These are phyloP conservation scores for Hippocampus barbouri DNA, from an alignment of 2,113 vertebrate species.

Conservation along the genomic window DNA sequence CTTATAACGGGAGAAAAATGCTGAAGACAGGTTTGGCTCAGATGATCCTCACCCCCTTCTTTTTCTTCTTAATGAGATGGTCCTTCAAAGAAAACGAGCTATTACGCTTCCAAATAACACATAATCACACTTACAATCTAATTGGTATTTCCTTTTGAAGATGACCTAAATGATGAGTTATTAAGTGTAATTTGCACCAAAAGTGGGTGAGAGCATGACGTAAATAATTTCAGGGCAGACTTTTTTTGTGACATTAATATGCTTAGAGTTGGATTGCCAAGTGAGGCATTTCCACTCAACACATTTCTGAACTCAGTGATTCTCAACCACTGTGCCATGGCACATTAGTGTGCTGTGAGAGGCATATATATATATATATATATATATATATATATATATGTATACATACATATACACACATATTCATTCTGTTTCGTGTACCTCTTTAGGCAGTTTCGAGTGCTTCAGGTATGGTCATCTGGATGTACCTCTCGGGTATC, in stretches of 20 bases:
- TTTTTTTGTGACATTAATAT: background rate
- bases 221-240: background rate
- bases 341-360: no score
- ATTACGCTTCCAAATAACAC: background rate
- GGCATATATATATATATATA: no score
- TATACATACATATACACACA: no score
- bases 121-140: slow-evolving; percentile 2
- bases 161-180: slow-evolving; percentile 7
- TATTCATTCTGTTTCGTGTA: no score
- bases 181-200: slow-evolving; percentile 8
- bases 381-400: no score
- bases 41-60: background rate
- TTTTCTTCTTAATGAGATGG: background rate
- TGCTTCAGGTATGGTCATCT: no score
- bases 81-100: background rate
- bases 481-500: no score
- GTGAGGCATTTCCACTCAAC: background rate
- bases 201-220: slow-evolving; percentile 1
- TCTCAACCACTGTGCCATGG: background rate
- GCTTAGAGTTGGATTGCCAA: background rate
- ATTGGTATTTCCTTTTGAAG: slow-evolving; percentile 6
- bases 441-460: no score
- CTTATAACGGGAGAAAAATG: background rate
- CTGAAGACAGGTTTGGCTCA: background rate
- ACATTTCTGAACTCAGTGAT: background rate